phyloP scores from a whole-genome alignment of 2,797 vertebrate genomes.

The Diplodus sargus region DNA sequence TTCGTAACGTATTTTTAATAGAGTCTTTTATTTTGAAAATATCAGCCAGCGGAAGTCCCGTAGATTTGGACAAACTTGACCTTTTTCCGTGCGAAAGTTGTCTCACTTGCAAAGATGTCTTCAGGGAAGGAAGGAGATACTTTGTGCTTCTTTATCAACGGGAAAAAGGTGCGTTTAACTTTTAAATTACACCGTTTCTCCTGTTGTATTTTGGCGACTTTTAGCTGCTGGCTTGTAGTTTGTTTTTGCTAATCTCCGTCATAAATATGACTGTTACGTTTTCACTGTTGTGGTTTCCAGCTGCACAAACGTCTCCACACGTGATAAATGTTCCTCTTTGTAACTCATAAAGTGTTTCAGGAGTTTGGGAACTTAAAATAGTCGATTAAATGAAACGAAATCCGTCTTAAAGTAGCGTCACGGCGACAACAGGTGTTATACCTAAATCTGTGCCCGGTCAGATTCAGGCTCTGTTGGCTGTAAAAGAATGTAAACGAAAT shows the following conservation, averaged over 20 bases:
- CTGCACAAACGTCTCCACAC: not conserved
- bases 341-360: no score
- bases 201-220: no score
- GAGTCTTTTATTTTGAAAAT: conserved; percentile 32
- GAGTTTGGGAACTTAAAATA: no score
- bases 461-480: not conserved
- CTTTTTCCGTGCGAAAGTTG: accelerated
- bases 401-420: no score
- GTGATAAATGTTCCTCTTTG: no score
- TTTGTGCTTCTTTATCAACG: conserved; percentile 88
- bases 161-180: conserved; percentile 81
- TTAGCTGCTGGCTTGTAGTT: not conserved
- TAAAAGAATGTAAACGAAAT: no score
- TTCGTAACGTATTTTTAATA: no score
- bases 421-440: not conserved
- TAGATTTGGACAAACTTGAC: accelerated
- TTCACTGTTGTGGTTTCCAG: not conserved
- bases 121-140: not conserved
- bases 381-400: not conserved
- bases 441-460: not conserved
- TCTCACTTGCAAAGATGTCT: conserved; percentile 42
- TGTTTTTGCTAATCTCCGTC: not conserved
- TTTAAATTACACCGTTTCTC: accelerated
- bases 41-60: not conserved
- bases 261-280: no score